phyloP scores from a whole-genome alignment of 2,888 invertebrate species.

The Andrena camellia region DNA sequence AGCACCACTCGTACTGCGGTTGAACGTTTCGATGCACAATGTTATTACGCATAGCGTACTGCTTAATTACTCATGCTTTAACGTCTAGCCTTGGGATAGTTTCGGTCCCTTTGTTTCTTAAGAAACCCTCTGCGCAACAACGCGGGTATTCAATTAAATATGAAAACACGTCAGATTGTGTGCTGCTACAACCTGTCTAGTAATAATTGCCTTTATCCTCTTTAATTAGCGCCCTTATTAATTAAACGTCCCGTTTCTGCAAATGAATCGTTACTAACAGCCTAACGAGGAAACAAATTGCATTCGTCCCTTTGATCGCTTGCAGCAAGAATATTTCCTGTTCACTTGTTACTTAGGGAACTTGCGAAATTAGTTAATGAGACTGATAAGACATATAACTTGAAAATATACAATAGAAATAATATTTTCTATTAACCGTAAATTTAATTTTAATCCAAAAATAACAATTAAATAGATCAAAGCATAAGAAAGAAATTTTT shows the following conservation, averaged over 20 bases:
- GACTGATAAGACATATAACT: too few relatives aligned
- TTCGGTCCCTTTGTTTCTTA: slow-evolving; percentile 9
- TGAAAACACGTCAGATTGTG: neutral
- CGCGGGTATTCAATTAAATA: slow-evolving; percentile 1
- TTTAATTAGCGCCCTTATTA: slow-evolving; percentile 20
- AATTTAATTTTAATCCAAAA: too few relatives aligned
- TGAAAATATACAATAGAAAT: too few relatives aligned
- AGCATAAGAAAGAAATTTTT: too few relatives aligned
- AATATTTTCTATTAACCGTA: too few relatives aligned
- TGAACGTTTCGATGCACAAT: slow-evolving; percentile 24
- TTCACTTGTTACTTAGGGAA: neutral
- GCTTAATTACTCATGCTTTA: slow-evolving; percentile 20
- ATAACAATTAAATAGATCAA: too few relatives aligned
- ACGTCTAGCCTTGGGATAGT: slow-evolving; percentile 19
- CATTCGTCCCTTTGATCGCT: neutral
- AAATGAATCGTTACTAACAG: neutral
- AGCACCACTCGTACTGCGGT: neutral
- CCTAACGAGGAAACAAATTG: neutral
- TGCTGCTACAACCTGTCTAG: too few relatives aligned
- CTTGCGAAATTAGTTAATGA: neutral
- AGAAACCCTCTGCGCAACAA: neutral
- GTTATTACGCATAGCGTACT: slow-evolving; percentile 19
- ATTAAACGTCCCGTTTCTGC: neutral
- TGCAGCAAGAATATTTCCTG: neutral
- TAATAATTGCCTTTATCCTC: slow-evolving; percentile 10